These are phyloP conservation scores for Callospermophilus lateralis DNA, from an alignment of 2,113 vertebrate species.

Conservation along the genomic window DNA sequence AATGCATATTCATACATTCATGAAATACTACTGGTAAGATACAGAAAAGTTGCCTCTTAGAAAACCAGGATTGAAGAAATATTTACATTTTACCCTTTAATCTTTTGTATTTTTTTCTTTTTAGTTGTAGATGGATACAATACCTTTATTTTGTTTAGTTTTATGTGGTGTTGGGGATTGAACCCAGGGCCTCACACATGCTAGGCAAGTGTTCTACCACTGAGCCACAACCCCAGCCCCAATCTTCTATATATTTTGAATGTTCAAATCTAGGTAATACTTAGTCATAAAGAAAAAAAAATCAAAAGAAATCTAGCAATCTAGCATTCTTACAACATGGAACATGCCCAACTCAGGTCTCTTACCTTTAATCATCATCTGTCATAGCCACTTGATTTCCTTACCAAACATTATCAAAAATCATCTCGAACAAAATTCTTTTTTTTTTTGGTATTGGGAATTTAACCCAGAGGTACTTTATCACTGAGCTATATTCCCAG, in stretches of 20 bases:
- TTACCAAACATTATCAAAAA: constrained; percentile 30
- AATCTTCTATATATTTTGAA: not conserved
- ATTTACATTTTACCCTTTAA: constrained; percentile 11
- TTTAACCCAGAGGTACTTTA: too few relatives aligned
- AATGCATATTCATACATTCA: not conserved
- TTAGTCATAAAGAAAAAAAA: not conserved
- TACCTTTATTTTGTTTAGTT: too few relatives aligned
- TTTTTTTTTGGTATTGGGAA: too few relatives aligned
- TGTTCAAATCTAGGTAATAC: not conserved
- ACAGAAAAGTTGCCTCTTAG: not conserved
- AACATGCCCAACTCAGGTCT: not conserved
- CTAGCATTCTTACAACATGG: not conserved
- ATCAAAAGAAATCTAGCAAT: not conserved
- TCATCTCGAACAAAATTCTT: too few relatives aligned
- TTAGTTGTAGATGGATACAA: too few relatives aligned
- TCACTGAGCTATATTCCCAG: too few relatives aligned
- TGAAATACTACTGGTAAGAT: not conserved
- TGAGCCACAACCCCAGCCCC: too few relatives aligned
- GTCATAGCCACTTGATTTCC: not conserved
- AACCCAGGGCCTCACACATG: too few relatives aligned
- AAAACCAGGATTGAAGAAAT: not conserved
- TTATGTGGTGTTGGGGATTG: too few relatives aligned
- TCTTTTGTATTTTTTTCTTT: not conserved
- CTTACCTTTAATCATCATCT: not conserved
- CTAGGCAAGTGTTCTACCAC: too few relatives aligned